A percentile compares a stretch with the other conserved stretches of the same genome.
Evolutionary conservation across 2,113 vertebrate genomes (phyloP).

Genomic region (Carassius carassius): DNA sequence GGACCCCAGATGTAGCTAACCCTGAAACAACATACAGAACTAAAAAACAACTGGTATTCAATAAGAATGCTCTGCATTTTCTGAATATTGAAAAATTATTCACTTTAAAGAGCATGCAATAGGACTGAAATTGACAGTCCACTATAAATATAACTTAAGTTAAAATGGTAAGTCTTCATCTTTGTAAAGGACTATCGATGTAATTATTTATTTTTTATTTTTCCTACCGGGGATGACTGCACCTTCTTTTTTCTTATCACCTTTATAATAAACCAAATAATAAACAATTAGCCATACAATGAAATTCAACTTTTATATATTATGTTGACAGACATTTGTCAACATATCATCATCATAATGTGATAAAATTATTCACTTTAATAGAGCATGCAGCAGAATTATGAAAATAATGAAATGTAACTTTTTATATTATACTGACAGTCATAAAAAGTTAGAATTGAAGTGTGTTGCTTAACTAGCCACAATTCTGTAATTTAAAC

Average conservation of each 20-base stretch:
- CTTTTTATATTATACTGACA: neutral
- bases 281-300: neutral
- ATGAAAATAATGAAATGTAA: no score
- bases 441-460: neutral
- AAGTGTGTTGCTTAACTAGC: neutral
- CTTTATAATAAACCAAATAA: neutral
- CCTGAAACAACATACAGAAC: no score
- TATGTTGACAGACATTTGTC: no score
- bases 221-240: neutral
- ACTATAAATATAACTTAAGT: neutral
- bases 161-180: neutral
- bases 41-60: neutral
- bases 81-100: neutral
- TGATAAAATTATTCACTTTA: no score
- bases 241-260: rapidly evolving
- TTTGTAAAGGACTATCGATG: neutral
- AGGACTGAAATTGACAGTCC: neutral
- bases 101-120: neutral
- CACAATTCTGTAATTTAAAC: neutral
- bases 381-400: no score
- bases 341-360: no score
- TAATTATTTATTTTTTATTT: neutral
- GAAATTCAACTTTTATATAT: neutral
- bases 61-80: neutral
- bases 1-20: no score